These are phyloP conservation scores for Percopsis transmontana DNA, from an alignment of 2,113 vertebrate species.

Conservation along the genomic window DNA sequence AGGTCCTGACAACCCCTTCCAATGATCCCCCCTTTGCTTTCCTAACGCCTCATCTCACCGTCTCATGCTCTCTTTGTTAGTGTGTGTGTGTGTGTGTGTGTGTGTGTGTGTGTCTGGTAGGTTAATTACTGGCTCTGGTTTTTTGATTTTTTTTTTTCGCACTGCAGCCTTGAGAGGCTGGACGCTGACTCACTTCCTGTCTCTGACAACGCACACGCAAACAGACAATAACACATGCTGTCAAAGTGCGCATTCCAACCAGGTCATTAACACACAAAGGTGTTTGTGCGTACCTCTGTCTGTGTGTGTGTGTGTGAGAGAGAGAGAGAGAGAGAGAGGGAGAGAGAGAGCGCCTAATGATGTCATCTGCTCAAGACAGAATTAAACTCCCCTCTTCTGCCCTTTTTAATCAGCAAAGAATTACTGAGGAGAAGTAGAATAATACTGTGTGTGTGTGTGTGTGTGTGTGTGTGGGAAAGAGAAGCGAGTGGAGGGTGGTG, in stretches of 20 bases:
- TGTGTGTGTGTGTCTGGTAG: conserved; percentile 25
- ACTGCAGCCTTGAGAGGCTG: conserved; percentile 28
- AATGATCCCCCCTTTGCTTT: too few species aligned
- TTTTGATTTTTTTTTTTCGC: too few species aligned
- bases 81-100: conserved; percentile 20
- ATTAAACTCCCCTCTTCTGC: conserved; percentile 18
- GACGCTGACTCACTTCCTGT: conserved; percentile 64
- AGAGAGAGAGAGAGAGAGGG: conserved; percentile 12
- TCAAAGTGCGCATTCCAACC: conserved; percentile 48
- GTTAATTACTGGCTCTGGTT: conserved; percentile 60
- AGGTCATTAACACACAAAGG: conserved; percentile 44
- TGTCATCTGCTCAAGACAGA: conserved; percentile 15
- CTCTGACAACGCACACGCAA: conserved; percentile 31
- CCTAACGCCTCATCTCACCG: too few species aligned
- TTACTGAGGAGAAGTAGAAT: conserved; percentile 5
- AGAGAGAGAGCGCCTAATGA: conserved; percentile 1
- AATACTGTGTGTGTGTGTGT: conserved; percentile 25
- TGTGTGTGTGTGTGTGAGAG: conserved; percentile 14
- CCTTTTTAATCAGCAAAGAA: conserved; percentile 43
- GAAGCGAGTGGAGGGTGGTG: conserved; percentile 9
- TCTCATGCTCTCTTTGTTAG: background rate
- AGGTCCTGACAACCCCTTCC: too few species aligned
- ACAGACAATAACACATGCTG: conserved; percentile 52
- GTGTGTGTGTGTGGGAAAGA: conserved; percentile 30
- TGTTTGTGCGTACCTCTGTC: conserved; percentile 5